phyloP scores from a whole-genome alignment of 2,888 invertebrate species.

The Polyommatus icarus region DNA sequence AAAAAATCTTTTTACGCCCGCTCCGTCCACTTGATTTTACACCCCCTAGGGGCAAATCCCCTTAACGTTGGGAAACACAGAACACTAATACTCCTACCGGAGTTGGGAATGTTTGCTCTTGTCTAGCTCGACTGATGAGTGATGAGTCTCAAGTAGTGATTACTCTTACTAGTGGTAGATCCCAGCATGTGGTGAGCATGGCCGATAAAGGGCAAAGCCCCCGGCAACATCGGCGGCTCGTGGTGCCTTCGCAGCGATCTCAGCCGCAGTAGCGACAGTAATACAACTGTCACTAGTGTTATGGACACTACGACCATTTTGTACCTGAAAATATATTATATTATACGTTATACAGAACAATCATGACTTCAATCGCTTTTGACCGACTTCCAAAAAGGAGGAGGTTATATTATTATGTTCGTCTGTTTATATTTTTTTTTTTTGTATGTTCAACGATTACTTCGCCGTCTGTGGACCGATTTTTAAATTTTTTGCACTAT shows the following conservation, averaged over 20 bases:
- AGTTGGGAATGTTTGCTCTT: no score
- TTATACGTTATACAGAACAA: background rate
- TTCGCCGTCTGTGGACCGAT: no score
- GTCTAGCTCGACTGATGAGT: background rate
- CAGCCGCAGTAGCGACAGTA: background rate
- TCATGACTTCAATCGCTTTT: background rate
- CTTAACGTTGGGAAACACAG: no score
- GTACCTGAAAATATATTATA: background rate
- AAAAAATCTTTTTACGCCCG: no score
- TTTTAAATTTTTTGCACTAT: no score
- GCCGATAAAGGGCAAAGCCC: constrained; percentile 49
- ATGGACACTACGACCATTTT: background rate
- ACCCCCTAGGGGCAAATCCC: no score
- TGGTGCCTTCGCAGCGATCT: constrained; percentile 41
- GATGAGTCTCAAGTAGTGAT: background rate
- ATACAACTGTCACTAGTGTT: background rate
- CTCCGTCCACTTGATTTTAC: no score
- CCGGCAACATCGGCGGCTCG: constrained; percentile 45
- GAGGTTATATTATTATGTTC: no score
- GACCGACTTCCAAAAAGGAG: no score
- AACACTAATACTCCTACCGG: no score
- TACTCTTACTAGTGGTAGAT: constrained; percentile 46
- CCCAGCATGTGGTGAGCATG: constrained; percentile 49
- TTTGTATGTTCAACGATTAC: no score
- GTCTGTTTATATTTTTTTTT: no score